These are phyloP conservation scores for Amniataba percoides DNA, from an alignment of 2,797 vertebrate genomes.

Conservation along the genomic window DNA sequence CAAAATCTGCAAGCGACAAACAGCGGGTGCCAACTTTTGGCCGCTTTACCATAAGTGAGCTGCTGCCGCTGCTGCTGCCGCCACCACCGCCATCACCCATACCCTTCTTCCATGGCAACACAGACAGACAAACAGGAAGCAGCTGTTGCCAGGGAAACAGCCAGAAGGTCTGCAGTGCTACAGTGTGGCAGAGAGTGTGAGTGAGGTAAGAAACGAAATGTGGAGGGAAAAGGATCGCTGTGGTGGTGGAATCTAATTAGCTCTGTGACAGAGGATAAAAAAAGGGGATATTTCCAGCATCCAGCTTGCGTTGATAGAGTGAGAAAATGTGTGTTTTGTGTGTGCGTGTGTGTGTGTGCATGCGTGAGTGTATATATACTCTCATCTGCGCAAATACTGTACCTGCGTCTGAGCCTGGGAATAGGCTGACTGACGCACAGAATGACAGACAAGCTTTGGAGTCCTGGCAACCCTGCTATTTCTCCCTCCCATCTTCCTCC, in stretches of 20 bases:
- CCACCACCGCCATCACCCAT: slow-evolving; percentile 20
- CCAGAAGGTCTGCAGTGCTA: slow-evolving; percentile 69
- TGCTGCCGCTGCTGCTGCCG: too few species aligned
- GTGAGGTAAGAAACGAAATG: slow-evolving; percentile 78
- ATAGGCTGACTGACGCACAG: slow-evolving; percentile 85
- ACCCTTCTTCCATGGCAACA: slow-evolving; percentile 69
- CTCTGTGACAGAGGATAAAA: slow-evolving; percentile 67
- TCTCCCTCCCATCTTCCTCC: slow-evolving; percentile 55
- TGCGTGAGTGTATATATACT: slow-evolving; percentile 27
- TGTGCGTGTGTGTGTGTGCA: not conserved
- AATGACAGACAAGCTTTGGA: slow-evolving; percentile 81
- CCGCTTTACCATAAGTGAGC: slow-evolving; percentile 47
- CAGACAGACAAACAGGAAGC: slow-evolving; percentile 86
- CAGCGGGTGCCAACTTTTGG: not conserved
- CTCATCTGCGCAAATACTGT: slow-evolving; percentile 72
- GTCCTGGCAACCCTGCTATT: slow-evolving; percentile 79
- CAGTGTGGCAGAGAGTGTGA: slow-evolving; percentile 72
- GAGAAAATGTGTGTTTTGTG: slow-evolving; percentile 54
- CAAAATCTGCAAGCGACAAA: not conserved
- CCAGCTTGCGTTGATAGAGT: slow-evolving; percentile 37
- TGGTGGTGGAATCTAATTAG: slow-evolving; percentile 81
- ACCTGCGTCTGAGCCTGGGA: slow-evolving; percentile 82
- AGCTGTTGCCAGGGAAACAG: slow-evolving; percentile 87
- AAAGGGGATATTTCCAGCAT: slow-evolving; percentile 64
- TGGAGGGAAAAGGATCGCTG: slow-evolving; percentile 58